Conservation (phyloP, 2,888 invertebrate genomes). For the Callyntrura sp. region DNA sequence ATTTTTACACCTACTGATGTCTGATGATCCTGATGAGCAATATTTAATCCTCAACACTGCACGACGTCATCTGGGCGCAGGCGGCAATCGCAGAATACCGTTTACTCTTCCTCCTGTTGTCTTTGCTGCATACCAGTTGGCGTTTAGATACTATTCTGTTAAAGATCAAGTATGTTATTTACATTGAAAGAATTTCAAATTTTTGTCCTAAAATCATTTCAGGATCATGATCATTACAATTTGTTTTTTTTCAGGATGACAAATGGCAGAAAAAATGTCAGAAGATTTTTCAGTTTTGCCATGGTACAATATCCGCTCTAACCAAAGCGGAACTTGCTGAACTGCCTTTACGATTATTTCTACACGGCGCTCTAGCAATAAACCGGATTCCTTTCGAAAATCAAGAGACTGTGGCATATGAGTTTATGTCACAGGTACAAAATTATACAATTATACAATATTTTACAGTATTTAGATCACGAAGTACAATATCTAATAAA, state of each 20-base stretch:
- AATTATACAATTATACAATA: neutral
- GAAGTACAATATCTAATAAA: too few species aligned
- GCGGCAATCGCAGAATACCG: slow-evolving; percentile 94
- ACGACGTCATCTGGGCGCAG: slow-evolving; percentile 95
- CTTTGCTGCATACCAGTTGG: slow-evolving; percentile 96
- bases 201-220: neutral
- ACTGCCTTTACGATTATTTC: slow-evolving; percentile 95
- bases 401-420: slow-evolving; percentile 98
- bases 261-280: slow-evolving; percentile 99
- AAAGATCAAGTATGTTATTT: slow-evolving; percentile 88
- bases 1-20: slow-evolving; percentile 93
- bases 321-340: slow-evolving; percentile 98
- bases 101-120: slow-evolving; percentile 97
- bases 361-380: slow-evolving; percentile 97
- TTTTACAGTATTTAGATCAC: too few species aligned
- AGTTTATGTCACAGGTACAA: slow-evolving; percentile 95
- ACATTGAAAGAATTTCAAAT: neutral
- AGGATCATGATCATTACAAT: too few species aligned
- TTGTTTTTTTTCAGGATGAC: slow-evolving; percentile 92
- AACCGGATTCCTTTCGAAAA: slow-evolving; percentile 97
- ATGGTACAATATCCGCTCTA: slow-evolving; percentile 96
- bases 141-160: slow-evolving; percentile 92
- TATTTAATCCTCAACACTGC: slow-evolving; percentile 96
- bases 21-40: slow-evolving; percentile 93
- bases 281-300: slow-evolving; percentile 99